Percentiles rank a stretch among this genome's conserved stretches.
Evolutionary conservation across 2,888 invertebrate species (phyloP).

Genomic region (Meandrusa payeni): DNA sequence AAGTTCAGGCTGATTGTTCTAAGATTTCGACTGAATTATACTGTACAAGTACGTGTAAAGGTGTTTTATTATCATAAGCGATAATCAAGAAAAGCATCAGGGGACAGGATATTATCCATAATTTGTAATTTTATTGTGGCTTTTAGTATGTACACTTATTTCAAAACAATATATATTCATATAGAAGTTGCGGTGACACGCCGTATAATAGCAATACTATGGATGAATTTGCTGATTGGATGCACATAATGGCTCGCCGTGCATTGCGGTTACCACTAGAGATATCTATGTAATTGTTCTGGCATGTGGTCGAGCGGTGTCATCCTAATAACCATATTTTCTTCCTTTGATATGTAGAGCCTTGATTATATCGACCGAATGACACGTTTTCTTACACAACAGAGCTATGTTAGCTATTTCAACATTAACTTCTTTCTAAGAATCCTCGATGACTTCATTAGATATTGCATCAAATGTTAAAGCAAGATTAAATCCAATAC

Average conservation of each 20-base stretch:
- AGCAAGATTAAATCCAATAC: neutral
- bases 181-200: neutral
- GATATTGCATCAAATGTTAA: slow-evolving; percentile 1
- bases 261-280: slow-evolving; percentile 62
- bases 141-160: no score
- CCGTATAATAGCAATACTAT: slow-evolving; percentile 1
- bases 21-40: no score
- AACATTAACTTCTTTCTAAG: slow-evolving; percentile 36
- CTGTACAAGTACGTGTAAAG: no score
- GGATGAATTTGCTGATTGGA: slow-evolving; percentile 21
- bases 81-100: no score
- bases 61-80: no score
- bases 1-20: no score
- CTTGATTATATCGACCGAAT: slow-evolving; percentile 51
- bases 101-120: no score
- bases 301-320: slow-evolving; percentile 68
- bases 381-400: slow-evolving; percentile 37
- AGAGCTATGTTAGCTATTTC: slow-evolving; percentile 34
- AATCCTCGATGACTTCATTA: slow-evolving; percentile 28
- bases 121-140: no score
- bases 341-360: slow-evolving; percentile 51
- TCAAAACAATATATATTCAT: no score
- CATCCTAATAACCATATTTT: slow-evolving; percentile 68
- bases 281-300: slow-evolving; percentile 59
- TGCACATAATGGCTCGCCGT: slow-evolving; percentile 31